Evolutionary conservation across 1,140 invertebrate genomes (phyloP).

Genomic region (Anadara kagoshimensis): DNA sequence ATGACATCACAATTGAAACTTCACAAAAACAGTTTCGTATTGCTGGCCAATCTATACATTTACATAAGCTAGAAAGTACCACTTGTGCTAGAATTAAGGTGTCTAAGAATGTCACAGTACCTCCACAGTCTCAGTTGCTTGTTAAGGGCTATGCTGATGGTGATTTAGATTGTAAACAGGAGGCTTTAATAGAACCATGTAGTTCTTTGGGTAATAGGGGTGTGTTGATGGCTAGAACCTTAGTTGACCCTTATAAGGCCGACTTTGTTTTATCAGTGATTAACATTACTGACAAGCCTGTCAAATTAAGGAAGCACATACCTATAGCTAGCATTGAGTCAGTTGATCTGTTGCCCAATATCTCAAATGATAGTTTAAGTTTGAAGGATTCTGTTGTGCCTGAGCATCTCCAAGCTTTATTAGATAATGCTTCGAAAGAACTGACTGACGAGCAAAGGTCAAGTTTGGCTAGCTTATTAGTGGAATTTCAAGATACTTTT

Average conservation of each 20-base stretch:
- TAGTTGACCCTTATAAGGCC: constrained; percentile 3
- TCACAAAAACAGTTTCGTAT: not conserved
- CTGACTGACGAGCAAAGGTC: constrained; percentile 17
- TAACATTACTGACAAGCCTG: constrained; percentile 15
- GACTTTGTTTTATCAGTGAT: constrained; percentile 22
- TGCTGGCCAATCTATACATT: not conserved
- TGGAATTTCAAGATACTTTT: constrained; percentile 45
- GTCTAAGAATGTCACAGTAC: constrained; percentile 24
- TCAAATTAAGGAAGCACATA: constrained; percentile 14
- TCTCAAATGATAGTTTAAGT: not conserved
- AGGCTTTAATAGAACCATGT: constrained; percentile 22
- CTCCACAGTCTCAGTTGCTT: constrained; percentile 21
- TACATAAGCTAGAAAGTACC: too few relatives aligned
- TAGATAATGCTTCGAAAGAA: constrained; percentile 18
- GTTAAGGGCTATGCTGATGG: constrained; percentile 18
- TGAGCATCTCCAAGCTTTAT: constrained; percentile 14
- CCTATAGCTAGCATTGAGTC: constrained; percentile 12
- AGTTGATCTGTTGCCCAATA: not conserved
- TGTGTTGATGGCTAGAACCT: constrained; percentile 25
- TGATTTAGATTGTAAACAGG: not conserved
- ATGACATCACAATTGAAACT: constrained; percentile 8
- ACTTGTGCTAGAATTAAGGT: constrained; percentile 25
- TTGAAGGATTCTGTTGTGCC: constrained; percentile 5
- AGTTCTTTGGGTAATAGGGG: constrained; percentile 4
- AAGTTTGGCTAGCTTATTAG: not conserved